Percentiles rank a stretch among this genome's conserved stretches.
These are phyloP conservation scores for Delia radicum DNA, from an alignment of 1,140 invertebrate genomes.

Conservation along the genomic window DNA sequence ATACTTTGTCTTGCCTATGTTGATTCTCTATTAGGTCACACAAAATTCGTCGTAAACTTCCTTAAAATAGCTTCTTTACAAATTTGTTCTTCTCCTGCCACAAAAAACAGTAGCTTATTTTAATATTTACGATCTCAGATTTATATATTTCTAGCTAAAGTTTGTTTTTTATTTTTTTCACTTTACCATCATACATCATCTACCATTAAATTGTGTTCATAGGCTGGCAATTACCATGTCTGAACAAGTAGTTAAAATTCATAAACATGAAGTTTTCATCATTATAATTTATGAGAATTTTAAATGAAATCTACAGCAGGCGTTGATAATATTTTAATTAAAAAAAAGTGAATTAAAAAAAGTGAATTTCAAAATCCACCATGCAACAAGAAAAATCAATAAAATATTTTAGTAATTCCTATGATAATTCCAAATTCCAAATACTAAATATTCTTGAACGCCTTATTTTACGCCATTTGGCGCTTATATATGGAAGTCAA, in stretches of 20 bases:
- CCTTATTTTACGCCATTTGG: too few relatives aligned
- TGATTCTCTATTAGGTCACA: background rate
- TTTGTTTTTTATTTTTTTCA: background rate
- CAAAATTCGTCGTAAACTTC: too few relatives aligned
- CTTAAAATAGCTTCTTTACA: too few relatives aligned
- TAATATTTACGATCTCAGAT: background rate
- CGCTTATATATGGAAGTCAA: too few relatives aligned
- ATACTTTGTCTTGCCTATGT: background rate
- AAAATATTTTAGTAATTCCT: too few relatives aligned
- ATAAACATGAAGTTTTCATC: constrained; percentile 6
- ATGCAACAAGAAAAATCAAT: too few relatives aligned
- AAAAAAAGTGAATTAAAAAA: background rate
- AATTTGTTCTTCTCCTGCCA: too few relatives aligned
- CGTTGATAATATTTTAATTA: constrained; percentile 18
- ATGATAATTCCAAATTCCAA: too few relatives aligned
- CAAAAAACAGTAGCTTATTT: background rate
- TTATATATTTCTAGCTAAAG: background rate
- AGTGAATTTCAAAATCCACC: background rate
- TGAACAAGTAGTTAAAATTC: constrained; percentile 3
- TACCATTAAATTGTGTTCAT: background rate
- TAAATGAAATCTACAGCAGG: constrained; percentile 16
- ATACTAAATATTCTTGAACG: too few relatives aligned
- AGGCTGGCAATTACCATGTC: constrained; percentile 6
- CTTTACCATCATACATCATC: background rate
- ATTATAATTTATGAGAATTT: constrained; percentile 17